phyloP scores from a whole-genome alignment of 1,140 invertebrate genomes.

The Drosophila truncata region DNA sequence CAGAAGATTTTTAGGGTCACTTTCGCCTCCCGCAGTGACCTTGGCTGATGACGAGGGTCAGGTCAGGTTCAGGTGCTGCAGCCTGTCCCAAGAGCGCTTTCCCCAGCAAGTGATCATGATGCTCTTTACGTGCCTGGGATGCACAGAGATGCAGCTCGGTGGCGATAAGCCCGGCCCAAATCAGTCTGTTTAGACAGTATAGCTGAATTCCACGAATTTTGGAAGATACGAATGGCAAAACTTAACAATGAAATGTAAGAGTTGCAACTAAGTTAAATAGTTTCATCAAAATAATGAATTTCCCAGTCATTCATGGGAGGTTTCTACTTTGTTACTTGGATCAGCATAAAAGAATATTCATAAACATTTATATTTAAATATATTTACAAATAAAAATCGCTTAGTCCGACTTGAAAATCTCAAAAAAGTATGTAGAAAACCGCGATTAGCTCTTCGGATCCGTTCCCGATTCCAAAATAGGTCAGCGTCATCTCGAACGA shows the following conservation, averaged over 20 bases:
- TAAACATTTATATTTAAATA: no score
- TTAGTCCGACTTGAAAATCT: neutral
- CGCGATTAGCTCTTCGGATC: conserved; percentile 26
- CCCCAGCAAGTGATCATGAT: conserved; percentile 16
- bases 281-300: neutral
- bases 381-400: neutral
- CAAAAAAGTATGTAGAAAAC: neutral
- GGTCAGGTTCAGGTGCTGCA: conserved; percentile 17
- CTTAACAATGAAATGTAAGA: conserved; percentile 37
- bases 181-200: conserved; percentile 20
- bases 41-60: conserved; percentile 8
- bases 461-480: conserved; percentile 34
- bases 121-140: conserved; percentile 45
- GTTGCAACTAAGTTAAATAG: neutral
- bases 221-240: conserved; percentile 12
- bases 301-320: neutral
- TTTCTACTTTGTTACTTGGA: neutral
- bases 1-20: conserved; percentile 21
- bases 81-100: conserved; percentile 23
- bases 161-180: conserved; percentile 49
- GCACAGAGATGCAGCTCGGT: conserved; percentile 16
- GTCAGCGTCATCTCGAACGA: conserved; percentile 51
- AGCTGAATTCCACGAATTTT: conserved; percentile 62
- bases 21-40: conserved; percentile 11
- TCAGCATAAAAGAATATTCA: neutral